Percentiles rank a stretch among this genome's conserved stretches.
phyloP scores from a whole-genome alignment of 1,140 invertebrate genomes.

The Steinernema feltiae region DNA sequence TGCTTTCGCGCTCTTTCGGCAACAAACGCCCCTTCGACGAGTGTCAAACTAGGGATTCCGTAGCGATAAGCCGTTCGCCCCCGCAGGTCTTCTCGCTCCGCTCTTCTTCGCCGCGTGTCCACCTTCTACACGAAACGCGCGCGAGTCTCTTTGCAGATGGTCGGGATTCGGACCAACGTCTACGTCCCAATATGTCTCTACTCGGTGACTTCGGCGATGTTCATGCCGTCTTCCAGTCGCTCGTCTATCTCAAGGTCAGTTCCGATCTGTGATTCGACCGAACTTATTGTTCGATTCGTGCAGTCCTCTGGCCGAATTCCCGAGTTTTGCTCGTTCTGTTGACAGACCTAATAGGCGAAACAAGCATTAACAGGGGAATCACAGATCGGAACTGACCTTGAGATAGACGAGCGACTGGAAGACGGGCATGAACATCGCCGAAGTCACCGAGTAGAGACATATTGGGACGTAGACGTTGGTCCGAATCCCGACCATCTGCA shows the following conservation, averaged over 20 bases:
- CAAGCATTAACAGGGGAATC: background rate
- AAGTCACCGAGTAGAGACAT: conserved; percentile 11
- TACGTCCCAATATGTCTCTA: conserved; percentile 14
- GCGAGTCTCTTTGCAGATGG: background rate
- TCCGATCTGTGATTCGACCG: background rate
- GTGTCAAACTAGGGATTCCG: conserved; percentile 9
- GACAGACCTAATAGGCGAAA: background rate
- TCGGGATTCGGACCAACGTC: background rate
- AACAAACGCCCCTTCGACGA: background rate
- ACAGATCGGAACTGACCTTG: background rate
- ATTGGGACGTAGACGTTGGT: conserved; percentile 12
- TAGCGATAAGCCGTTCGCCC: background rate
- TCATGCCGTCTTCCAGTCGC: conserved; percentile 21
- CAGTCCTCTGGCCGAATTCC: background rate
- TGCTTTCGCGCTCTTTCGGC: no score
- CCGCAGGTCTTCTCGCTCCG: background rate
- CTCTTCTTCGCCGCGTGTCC: background rate
- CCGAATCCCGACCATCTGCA: background rate
- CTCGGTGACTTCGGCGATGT: conserved; percentile 18
- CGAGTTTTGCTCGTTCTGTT: conserved; percentile 1
- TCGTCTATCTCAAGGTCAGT: conserved; percentile 15
- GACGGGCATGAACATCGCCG: conserved; percentile 23
- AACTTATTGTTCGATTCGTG: background rate
- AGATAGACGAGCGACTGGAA: conserved; percentile 16
- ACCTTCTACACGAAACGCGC: background rate